Percentiles rank a stretch among this genome's conserved stretches.
Evolutionary conservation across 2,797 vertebrate genomes (phyloP).

Genomic region (Rachycentron canadum): DNA sequence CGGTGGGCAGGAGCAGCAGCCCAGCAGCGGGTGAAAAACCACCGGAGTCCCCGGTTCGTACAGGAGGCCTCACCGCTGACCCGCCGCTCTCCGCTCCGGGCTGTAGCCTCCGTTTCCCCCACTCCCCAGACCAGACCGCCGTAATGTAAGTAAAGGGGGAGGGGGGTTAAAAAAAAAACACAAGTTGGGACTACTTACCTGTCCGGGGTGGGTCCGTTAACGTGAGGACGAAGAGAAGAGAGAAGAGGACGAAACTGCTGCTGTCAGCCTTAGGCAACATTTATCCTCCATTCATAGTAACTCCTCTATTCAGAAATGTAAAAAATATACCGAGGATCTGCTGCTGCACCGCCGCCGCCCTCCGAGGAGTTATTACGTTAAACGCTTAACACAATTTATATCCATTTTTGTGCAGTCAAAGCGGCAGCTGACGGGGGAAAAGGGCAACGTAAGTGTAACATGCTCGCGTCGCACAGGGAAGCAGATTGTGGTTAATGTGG

Average conservation of each 20-base stretch:
- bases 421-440: background rate
- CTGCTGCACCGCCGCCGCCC: slow-evolving; percentile 61
- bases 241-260: slow-evolving; percentile 92
- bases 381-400: slow-evolving; percentile 8
- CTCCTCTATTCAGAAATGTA: slow-evolving; percentile 84
- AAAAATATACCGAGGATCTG: slow-evolving; percentile 67
- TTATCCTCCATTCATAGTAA: slow-evolving; percentile 99
- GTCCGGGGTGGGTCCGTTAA: slow-evolving; percentile 93
- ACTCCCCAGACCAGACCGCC: slow-evolving; percentile 9
- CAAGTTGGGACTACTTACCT: slow-evolving; percentile 85
- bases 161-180: no score
- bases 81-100: slow-evolving; percentile 20
- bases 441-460: slow-evolving; percentile 2
- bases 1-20: slow-evolving; percentile 3
- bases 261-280: slow-evolving; percentile 98
- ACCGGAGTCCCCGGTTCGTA: slow-evolving; percentile 58
- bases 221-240: slow-evolving; percentile 92
- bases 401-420: slow-evolving; percentile 42
- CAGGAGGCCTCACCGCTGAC: slow-evolving; percentile 64
- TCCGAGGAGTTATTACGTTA: slow-evolving; percentile 37
- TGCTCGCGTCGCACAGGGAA: slow-evolving; percentile 30
- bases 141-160: background rate
- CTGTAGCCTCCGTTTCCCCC: slow-evolving; percentile 37
- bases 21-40: slow-evolving; percentile 20
- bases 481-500: slow-evolving; percentile 38